A percentile compares a stretch with the other conserved stretches of the same genome.
Evolutionary conservation across 2,113 vertebrate genomes (phyloP).

Genomic region (Lontra canadensis): DNA sequence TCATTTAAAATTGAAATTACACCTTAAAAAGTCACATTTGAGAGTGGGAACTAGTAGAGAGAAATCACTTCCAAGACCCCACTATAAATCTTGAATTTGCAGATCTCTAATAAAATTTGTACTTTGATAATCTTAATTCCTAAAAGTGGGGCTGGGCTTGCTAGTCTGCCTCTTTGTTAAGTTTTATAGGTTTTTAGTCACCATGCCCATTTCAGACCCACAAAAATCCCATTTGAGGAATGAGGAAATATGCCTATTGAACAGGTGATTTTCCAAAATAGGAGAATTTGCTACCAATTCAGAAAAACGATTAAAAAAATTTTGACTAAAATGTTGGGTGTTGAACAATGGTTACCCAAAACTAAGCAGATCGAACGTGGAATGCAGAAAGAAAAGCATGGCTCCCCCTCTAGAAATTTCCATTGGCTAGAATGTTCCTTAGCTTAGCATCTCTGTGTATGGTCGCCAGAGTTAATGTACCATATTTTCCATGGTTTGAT

Average conservation of each 20-base stretch:
- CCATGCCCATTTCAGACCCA: not conserved
- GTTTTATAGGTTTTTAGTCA: not conserved
- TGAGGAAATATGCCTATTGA: not conserved
- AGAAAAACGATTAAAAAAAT: not conserved
- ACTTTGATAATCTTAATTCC: not conserved
- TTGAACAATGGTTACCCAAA: not conserved
- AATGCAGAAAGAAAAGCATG: not conserved
- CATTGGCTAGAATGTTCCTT: conserved; percentile 36
- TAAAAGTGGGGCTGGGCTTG: not conserved
- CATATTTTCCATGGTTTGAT: conserved; percentile 74
- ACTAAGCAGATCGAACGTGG: not conserved
- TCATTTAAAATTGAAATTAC: not conserved
- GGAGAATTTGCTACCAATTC: not conserved
- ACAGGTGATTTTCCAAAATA: not conserved
- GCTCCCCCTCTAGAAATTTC: not conserved
- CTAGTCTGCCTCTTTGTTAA: not conserved
- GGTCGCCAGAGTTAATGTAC: conserved; percentile 65
- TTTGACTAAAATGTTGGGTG: not conserved
- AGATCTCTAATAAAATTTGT: not conserved
- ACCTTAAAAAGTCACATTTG: not conserved
- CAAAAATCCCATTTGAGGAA: not conserved
- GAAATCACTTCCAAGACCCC: not conserved
- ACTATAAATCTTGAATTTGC: not conserved
- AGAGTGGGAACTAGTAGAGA: not conserved
- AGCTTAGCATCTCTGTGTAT: conserved; percentile 31